A percentile compares a stretch with the other conserved stretches of the same genome.
phyloP scores from a whole-genome alignment of 2,888 invertebrate genomes.

The Eilema griseolum region DNA sequence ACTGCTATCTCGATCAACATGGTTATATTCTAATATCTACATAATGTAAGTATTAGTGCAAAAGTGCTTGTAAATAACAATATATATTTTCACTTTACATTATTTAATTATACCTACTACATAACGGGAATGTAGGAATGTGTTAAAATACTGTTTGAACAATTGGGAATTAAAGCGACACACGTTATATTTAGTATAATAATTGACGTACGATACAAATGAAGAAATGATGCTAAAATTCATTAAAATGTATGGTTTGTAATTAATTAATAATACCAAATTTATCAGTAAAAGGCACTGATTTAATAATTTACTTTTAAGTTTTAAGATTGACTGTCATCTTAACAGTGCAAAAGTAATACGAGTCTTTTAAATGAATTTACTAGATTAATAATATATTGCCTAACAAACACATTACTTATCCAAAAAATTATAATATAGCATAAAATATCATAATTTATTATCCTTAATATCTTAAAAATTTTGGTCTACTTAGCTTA shows the following conservation, averaged over 20 bases:
- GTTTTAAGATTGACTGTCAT: neutral
- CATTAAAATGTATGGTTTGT: neutral
- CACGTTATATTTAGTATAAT: neutral
- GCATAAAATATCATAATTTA: neutral
- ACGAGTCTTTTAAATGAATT: neutral
- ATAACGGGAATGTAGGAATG: too few species aligned
- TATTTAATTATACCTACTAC: too few species aligned
- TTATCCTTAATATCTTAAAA: neutral
- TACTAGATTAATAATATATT: neutral
- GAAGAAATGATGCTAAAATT: neutral
- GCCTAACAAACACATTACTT: neutral
- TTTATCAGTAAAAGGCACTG: neutral
- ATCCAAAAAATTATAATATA: neutral
- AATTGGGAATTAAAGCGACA: neutral
- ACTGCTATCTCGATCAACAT: neutral
- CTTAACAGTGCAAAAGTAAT: too few species aligned
- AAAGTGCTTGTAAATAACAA: neutral
- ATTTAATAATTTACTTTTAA: neutral
- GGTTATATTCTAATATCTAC: neutral
- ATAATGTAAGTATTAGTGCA: neutral
- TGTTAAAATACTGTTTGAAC: neutral
- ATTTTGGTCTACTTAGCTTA: neutral
- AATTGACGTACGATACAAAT: neutral
- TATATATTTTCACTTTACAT: neutral
- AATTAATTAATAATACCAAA: neutral